A percentile compares a stretch with the other conserved stretches of the same genome.
These are phyloP conservation scores for Pseudomyrmex dendroicus DNA, from an alignment of 1,140 invertebrate species.

Conservation along the genomic window DNA sequence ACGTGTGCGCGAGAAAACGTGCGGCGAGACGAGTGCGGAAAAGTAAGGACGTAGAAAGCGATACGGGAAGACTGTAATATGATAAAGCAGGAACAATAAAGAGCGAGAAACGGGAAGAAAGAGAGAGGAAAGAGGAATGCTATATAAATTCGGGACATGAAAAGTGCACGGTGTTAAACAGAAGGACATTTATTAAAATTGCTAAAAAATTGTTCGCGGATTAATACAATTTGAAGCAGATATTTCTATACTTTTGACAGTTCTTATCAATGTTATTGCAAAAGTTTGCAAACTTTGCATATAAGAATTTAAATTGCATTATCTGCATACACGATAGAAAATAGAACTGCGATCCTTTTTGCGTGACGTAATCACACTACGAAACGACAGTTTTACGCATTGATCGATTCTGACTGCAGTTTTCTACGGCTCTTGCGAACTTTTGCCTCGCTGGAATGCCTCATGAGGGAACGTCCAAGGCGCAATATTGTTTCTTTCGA, in stretches of 20 bases:
- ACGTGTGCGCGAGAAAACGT: slow-evolving; percentile 63
- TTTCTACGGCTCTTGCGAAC: slow-evolving; percentile 13
- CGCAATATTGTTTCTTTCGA: slow-evolving; percentile 75
- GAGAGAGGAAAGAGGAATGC: neutral
- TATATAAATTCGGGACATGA: slow-evolving; percentile 27
- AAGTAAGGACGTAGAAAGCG: slow-evolving; percentile 33
- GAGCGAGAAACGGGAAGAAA: neutral
- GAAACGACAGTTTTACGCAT: neutral
- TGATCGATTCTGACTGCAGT: slow-evolving; percentile 2
- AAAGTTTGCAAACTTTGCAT: neutral
- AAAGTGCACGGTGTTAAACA: neutral
- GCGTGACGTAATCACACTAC: neutral
- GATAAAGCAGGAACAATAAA: slow-evolving; percentile 17
- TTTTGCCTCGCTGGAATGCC: slow-evolving; percentile 54
- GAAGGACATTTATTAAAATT: neutral
- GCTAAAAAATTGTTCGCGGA: slow-evolving; percentile 6
- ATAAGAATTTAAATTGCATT: too few species aligned
- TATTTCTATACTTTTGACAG: neutral
- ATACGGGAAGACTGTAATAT: slow-evolving; percentile 18
- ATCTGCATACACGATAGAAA: neutral
- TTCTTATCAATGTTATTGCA: neutral
- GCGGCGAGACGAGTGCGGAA: slow-evolving; percentile 30
- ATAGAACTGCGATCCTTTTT: neutral
- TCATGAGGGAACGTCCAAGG: slow-evolving; percentile 53
- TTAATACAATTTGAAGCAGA: neutral